Base-by-base conservation (phyloP, 1,140 invertebrate genomes). In the Harpegnathos saltator region DNA sequence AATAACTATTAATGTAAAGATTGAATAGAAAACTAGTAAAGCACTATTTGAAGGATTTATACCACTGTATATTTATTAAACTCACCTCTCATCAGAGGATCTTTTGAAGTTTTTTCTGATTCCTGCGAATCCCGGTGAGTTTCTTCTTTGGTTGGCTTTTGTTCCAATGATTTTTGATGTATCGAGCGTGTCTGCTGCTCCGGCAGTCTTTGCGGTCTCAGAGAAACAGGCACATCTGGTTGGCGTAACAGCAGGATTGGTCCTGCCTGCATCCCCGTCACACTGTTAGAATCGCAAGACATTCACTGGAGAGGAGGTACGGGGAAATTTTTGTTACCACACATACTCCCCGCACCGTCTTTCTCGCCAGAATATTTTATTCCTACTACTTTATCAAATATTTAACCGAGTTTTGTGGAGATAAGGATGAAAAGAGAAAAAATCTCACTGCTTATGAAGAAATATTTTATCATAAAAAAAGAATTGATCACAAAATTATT, bases 211-310 rank as follows among this genome's bases (percentile, higher is more conserved):
- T 44, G 38, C 38, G 29, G 29, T 5, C 38, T 44, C 38, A 11
- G 38, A 44, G 38, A 44, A 44, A 44, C 9, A 44, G 38, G 38
- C 38, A 44, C 15, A 7, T 19, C 17, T n/a, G 63, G 44, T 62
- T 74, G 68, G 14, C 82, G 82, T 68, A 11, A 56, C 22, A 15
- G 19, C 81, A 90, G 89, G 86, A 91, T 88, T 84, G 85, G 75
- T 81, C 84, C 87, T 89, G 91, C 92, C 92, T 94, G 92, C 92
- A 93, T 93, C 90, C 90, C 92, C 91, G 92, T 93, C 91, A 93
- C 91, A 94, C 94, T 94, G 93, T 94, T 94, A 94, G 92, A 94
- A 93, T 93, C 91, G 87, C 92, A 93, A 93, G 88, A 91, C 82
- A 91, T 90, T 92, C 85, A 91, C 90, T 92, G 89, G 89, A 92